phyloP scores from a whole-genome alignment of 2,888 invertebrate species.

The Ormyrus rosae region DNA sequence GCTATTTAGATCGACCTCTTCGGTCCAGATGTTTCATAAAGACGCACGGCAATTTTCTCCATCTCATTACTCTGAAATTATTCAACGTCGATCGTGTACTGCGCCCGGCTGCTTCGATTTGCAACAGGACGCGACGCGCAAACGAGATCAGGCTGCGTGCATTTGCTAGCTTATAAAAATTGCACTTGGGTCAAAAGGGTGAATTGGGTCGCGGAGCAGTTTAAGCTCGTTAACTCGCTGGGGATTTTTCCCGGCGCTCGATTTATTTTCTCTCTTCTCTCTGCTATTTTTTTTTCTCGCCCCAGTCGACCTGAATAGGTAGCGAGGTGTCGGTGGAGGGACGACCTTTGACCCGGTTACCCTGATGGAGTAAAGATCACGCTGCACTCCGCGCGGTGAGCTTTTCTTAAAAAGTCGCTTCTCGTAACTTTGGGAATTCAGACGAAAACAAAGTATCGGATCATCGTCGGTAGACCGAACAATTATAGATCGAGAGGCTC shows the following conservation, averaged over 20 bases:
- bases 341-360: slow-evolving; percentile 6
- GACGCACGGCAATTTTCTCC: too few relatives aligned
- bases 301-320: slow-evolving; percentile 11
- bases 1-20: too few relatives aligned
- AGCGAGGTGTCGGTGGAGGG: neutral
- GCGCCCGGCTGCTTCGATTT: neutral
- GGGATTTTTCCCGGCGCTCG: neutral
- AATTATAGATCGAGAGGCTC: slow-evolving; percentile 12
- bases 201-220: slow-evolving; percentile 2
- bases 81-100: neutral
- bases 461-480: slow-evolving; percentile 12
- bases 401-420: too few relatives aligned
- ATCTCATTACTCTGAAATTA: too few relatives aligned
- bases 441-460: slow-evolving; percentile 6
- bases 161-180: slow-evolving; percentile 1
- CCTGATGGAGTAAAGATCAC: too few relatives aligned
- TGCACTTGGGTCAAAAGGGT: slow-evolving; percentile 10
- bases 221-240: slow-evolving; percentile 3
- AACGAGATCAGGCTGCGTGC: neutral
- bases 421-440: too few relatives aligned
- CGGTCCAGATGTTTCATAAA: too few relatives aligned
- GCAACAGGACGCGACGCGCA: neutral
- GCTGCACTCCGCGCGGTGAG: too few relatives aligned
- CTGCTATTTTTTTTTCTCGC: neutral
- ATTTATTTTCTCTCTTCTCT: neutral